These are phyloP conservation scores for Pterocles gutturalis DNA, from an alignment of 2,113 vertebrate species.

Conservation along the genomic window DNA sequence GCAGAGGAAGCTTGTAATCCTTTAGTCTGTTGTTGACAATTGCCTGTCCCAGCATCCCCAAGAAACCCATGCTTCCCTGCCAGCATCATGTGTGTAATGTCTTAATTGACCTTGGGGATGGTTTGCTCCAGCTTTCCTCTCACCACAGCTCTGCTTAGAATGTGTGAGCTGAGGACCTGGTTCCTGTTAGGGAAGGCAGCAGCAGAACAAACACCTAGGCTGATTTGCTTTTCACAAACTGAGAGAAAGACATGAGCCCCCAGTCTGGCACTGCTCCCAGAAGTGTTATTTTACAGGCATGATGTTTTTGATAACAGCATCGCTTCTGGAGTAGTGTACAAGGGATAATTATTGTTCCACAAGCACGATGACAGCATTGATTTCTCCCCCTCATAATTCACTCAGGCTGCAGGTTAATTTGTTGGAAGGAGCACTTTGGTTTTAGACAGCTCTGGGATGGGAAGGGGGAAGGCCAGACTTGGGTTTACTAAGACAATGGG, in stretches of 20 bases:
- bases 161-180: accelerated
- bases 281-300: slow-evolving; percentile 37
- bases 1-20: not conserved
- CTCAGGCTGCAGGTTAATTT: not conserved
- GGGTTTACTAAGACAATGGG: not conserved
- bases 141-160: accelerated
- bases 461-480: not conserved
- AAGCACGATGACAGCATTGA: slow-evolving; percentile 2
- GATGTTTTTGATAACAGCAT: slow-evolving; percentile 6
- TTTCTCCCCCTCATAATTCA: slow-evolving; percentile 23
- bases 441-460: not conserved
- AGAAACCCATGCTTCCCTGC: not conserved
- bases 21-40: not conserved
- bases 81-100: accelerated
- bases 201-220: not conserved
- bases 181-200: not conserved
- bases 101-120: not conserved
- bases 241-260: not conserved
- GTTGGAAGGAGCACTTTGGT: not conserved
- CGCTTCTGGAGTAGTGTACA: not conserved
- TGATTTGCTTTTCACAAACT: not conserved
- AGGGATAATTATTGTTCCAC: slow-evolving; percentile 42
- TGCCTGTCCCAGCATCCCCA: not conserved
- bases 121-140: not conserved
- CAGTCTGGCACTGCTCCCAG: slow-evolving; percentile 35